These are phyloP conservation scores for Rhynchophorus ferrugineus DNA, from an alignment of 1,140 invertebrate species.

Conservation along the genomic window DNA sequence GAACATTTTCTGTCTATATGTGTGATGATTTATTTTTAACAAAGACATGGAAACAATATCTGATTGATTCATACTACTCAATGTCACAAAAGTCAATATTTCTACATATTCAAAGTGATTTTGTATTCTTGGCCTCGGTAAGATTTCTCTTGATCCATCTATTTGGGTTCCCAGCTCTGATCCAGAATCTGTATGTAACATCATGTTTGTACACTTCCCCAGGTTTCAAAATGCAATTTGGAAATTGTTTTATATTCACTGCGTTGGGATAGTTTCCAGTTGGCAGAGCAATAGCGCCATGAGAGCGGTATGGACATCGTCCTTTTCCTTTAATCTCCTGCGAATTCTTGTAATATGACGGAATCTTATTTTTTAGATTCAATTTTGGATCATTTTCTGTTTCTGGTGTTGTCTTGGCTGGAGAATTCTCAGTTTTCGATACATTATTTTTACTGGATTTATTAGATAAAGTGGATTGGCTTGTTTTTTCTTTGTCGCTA, in stretches of 20 bases:
- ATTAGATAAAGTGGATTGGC: no score
- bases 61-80: no score
- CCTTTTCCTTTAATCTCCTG: conserved; percentile 54
- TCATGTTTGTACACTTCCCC: conserved; percentile 57
- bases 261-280: conserved; percentile 83
- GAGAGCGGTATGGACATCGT: conserved; percentile 56
- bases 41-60: no score
- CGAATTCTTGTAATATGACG: conserved; percentile 25
- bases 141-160: conserved; percentile 29
- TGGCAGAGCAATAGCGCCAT: conserved; percentile 72
- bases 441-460: not conserved
- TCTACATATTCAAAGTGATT: no score
- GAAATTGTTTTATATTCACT: conserved; percentile 66
- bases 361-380: conserved; percentile 13
- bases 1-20: no score
- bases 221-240: conserved; percentile 57
- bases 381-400: not conserved
- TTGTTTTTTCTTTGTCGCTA: not conserved
- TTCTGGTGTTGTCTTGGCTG: not conserved
- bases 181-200: conserved; percentile 53
- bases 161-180: conserved; percentile 30
- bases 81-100: no score
- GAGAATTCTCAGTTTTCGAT: not conserved
- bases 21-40: no score
- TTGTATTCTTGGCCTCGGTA: conserved; percentile 8